Evolutionary conservation across 2,888 invertebrate genomes (phyloP), one percentile per base, ranked within the genome.

Genomic region (Drosophila neotestacea): DNA sequence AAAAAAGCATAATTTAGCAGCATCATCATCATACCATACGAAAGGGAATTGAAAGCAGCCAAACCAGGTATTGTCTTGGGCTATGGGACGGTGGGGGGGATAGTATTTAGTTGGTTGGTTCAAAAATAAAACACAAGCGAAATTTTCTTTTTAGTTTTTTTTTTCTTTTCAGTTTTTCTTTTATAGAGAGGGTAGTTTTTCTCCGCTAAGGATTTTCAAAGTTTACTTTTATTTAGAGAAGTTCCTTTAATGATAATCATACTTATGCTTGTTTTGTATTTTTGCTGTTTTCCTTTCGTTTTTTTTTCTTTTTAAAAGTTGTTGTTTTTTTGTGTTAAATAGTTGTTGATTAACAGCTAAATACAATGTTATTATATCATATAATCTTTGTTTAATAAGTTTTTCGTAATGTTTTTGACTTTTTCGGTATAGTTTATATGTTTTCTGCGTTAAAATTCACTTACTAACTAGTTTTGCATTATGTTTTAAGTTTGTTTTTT

Each of bases 221-320:
- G 86, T 86, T 86, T 86, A 86, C 87, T 88, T 88, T 85, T 86
- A 88, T 86, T 86, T 79, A 85, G 81, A 86, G 88, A 86, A 88
- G 88, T 86, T 88, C 85, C 79, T 85, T 86, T 85, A 86, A 86
- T 86, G 86, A 82, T 88, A 85, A 86, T 86, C 85, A 88, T 88
- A 86, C 88, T 85, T 85, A 81, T 81, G 73, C 62, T 70, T 72
- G 51, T 68, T 81, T 72, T 38, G 65, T 51, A 47, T 51, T 47
- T 56, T 69, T 68, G 44, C 54, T 64, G 78, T 79, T 79, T 68
- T 76, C 75, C 69, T 73, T 86, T 80, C 48, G 62, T 48, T 60
- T 61, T 68, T 50, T 50, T 42, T 54, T 56, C 22, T 65, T 70
- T 70, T 76, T 73, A 73, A 72, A 76, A 70, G 67, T 68, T 70